Evolutionary conservation across 2,888 invertebrate genomes (phyloP).

Genomic region (Nycteola revayana): DNA sequence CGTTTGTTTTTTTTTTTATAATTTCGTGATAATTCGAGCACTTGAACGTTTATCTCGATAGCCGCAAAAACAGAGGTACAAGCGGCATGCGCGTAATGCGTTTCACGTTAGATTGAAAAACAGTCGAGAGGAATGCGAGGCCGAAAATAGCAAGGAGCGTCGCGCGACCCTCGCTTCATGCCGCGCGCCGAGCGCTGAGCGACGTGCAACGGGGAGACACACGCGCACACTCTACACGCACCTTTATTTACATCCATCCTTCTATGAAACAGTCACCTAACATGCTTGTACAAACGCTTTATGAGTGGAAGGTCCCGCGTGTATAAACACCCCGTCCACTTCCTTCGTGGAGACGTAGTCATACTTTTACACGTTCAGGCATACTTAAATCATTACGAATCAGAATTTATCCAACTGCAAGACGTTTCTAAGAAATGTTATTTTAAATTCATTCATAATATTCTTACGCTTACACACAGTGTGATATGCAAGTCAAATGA

Average conservation of each 20-base stretch:
- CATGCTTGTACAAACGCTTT: slow-evolving; percentile 42
- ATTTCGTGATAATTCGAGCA: slow-evolving; percentile 41
- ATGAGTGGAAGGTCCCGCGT: slow-evolving; percentile 54
- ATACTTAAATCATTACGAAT: slow-evolving; percentile 11
- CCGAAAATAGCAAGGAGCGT: slow-evolving; percentile 79
- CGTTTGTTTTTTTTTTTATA: slow-evolving; percentile 38
- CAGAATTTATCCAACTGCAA: slow-evolving; percentile 4
- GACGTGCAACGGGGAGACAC: slow-evolving; percentile 25
- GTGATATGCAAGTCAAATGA: too few species aligned
- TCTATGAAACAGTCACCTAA: slow-evolving; percentile 56
- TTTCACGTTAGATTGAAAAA: slow-evolving; percentile 80
- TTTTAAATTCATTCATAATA: slow-evolving; percentile 4
- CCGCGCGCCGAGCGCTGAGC: slow-evolving; percentile 45
- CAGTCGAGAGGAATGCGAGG: slow-evolving; percentile 77
- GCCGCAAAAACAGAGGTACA: slow-evolving; percentile 67
- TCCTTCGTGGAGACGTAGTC: slow-evolving; percentile 42
- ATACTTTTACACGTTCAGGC: slow-evolving; percentile 8
- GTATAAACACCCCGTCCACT: slow-evolving; percentile 50
- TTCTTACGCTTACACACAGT: not conserved
- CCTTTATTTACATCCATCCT: slow-evolving; percentile 74
- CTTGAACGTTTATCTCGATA: slow-evolving; percentile 43
- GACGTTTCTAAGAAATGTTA: slow-evolving; percentile 11
- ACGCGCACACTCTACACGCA: slow-evolving; percentile 44
- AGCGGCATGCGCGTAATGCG: slow-evolving; percentile 72
- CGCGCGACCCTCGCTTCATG: slow-evolving; percentile 71